phyloP scores from a whole-genome alignment of 2,113 vertebrate species.

The Chloroceryle aenea region DNA sequence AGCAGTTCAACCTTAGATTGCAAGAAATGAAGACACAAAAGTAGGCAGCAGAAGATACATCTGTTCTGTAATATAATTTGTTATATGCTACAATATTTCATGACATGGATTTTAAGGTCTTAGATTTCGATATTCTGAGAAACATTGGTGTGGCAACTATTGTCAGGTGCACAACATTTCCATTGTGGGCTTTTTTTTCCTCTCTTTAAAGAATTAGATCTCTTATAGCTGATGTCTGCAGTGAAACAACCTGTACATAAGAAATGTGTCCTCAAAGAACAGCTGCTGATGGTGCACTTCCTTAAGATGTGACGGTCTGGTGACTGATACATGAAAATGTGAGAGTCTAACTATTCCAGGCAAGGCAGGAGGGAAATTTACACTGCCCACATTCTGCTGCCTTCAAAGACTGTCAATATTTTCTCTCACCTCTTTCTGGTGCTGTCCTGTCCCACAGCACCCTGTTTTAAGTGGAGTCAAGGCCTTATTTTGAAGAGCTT shows the following conservation, averaged over 20 bases:
- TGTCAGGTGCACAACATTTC: neutral
- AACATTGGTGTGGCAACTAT: neutral
- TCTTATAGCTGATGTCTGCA: neutral
- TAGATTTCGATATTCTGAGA: neutral
- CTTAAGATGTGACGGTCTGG: neutral
- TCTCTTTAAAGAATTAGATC: neutral
- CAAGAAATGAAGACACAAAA: neutral
- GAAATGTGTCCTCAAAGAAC: neutral
- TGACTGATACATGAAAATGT: neutral
- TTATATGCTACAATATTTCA: neutral
- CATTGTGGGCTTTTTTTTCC: neutral
- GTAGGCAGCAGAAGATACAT: neutral
- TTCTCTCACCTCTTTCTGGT: neutral
- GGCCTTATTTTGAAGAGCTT: neutral
- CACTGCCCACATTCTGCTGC: neutral
- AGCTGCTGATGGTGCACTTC: neutral
- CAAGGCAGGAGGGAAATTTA: neutral
- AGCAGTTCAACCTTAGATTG: neutral
- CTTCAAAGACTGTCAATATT: neutral
- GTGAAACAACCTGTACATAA: neutral
- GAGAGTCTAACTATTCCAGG: neutral
- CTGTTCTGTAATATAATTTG: neutral
- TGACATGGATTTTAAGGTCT: neutral
- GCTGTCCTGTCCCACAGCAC: neutral
- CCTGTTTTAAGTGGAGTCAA: neutral